Evolutionary conservation across 2,113 vertebrate genomes (phyloP).

Genomic region (Parus major): DNA sequence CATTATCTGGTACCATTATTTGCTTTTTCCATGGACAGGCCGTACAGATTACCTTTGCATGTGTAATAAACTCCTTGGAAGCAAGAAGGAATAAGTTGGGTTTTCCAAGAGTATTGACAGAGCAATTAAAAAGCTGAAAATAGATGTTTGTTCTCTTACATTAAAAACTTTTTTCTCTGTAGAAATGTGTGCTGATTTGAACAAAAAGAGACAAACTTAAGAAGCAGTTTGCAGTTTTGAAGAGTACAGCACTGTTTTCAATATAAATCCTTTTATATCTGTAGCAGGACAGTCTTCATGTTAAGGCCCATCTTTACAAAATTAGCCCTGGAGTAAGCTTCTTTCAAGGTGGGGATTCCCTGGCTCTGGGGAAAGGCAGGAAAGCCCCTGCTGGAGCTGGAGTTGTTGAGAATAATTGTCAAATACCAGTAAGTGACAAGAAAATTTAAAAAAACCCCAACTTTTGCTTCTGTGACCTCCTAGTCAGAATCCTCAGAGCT

Average conservation of each 20-base stretch:
- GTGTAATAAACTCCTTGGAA: background rate
- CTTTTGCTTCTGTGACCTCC: background rate
- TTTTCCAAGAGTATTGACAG: background rate
- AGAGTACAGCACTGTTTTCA: background rate
- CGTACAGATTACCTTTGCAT: background rate
- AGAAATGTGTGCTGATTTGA: background rate
- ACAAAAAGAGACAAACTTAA: background rate
- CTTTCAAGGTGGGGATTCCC: background rate
- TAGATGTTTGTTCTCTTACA: background rate
- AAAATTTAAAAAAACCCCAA: background rate
- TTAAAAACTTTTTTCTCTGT: background rate
- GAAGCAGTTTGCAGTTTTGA: background rate
- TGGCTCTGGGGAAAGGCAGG: background rate
- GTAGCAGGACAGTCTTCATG: background rate
- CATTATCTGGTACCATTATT: background rate
- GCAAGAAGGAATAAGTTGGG: background rate
- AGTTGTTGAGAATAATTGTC: background rate
- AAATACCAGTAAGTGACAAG: background rate
- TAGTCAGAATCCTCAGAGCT: background rate
- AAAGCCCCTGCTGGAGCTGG: background rate
- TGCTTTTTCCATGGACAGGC: background rate
- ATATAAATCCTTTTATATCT: background rate
- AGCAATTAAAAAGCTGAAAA: background rate
- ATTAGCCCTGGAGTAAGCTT: background rate
- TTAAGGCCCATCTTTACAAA: background rate